A percentile compares a stretch with the other conserved stretches of the same genome.
Conservation (phyloP, 1,140 invertebrate genomes). For the Aphis craccivora region DNA sequence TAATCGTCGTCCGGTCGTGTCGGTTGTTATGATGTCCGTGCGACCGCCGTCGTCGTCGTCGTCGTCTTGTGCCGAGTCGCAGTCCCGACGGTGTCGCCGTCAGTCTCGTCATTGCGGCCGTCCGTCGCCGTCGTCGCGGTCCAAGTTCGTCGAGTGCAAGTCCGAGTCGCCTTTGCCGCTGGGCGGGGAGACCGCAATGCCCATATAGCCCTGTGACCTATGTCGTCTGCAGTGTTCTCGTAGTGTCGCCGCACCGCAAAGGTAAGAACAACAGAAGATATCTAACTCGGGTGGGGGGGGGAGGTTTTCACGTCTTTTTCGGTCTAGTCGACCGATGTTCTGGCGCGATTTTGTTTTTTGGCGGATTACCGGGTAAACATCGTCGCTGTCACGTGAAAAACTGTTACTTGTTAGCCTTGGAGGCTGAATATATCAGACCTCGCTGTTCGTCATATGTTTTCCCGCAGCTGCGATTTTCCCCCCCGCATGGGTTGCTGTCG, state of each 20-base stretch:
- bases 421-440: background rate
- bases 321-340: background rate
- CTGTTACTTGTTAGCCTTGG: constrained; percentile 30
- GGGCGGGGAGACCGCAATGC: background rate
- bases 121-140: background rate
- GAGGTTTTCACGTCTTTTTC: too few relatives aligned
- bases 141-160: background rate
- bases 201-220: constrained; percentile 15
- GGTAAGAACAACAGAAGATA: background rate
- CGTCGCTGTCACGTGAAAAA: background rate
- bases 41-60: background rate
- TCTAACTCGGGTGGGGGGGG: background rate
- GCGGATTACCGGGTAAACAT: background rate
- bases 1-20: constrained; percentile 1
- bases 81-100: background rate
- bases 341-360: background rate
- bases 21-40: constrained; percentile 11
- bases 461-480: constrained; percentile 32
- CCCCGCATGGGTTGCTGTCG: background rate
- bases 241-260: background rate
- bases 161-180: background rate
- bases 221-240: background rate
- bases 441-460: constrained; percentile 38
- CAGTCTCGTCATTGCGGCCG: background rate
- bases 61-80: constrained; percentile 6